Conservation (phyloP, 1,140 invertebrate genomes). For the Ericerus pela region DNA sequence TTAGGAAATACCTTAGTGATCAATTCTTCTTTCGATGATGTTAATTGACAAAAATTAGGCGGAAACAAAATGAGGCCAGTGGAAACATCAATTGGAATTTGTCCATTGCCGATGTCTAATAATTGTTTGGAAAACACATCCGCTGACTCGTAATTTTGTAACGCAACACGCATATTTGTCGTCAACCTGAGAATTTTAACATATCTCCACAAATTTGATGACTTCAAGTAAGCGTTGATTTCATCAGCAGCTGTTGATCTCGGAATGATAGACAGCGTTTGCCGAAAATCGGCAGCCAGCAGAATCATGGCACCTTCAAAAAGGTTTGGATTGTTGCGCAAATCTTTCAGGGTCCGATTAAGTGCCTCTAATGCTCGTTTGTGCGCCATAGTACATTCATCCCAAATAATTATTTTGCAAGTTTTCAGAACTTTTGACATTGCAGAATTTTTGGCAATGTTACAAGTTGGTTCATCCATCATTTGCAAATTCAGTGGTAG, state of each 20-base stretch:
- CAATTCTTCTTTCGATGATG: slow-evolving; percentile 26
- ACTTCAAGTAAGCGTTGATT: slow-evolving; percentile 28
- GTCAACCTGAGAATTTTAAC: slow-evolving; percentile 24
- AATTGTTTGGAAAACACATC: slow-evolving; percentile 25
- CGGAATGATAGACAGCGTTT: slow-evolving; percentile 34
- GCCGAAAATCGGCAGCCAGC: slow-evolving; percentile 23
- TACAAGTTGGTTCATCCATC: slow-evolving; percentile 26
- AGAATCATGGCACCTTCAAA: slow-evolving; percentile 20
- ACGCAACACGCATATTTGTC: slow-evolving; percentile 23
- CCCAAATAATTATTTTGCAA: slow-evolving; percentile 29
- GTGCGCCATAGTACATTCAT: slow-evolving; percentile 19
- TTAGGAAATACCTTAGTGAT: slow-evolving; percentile 30
- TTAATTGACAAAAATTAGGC: slow-evolving; percentile 20
- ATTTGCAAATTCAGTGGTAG: slow-evolving; percentile 28
- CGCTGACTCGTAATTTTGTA: slow-evolving; percentile 17
- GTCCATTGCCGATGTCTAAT: slow-evolving; percentile 19
- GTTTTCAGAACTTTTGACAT: slow-evolving; percentile 24
- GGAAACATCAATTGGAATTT: slow-evolving; percentile 9
- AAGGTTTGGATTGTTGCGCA: neutral
- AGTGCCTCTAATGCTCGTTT: slow-evolving; percentile 20
- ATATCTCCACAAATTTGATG: slow-evolving; percentile 30
- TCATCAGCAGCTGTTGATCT: slow-evolving; percentile 26
- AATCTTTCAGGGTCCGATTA: slow-evolving; percentile 23
- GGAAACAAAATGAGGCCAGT: slow-evolving; percentile 17
- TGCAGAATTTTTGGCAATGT: slow-evolving; percentile 25